Evolutionary conservation across 2,797 vertebrate genomes (phyloP).

Genomic region (Tachyglossus aculeatus): DNA sequence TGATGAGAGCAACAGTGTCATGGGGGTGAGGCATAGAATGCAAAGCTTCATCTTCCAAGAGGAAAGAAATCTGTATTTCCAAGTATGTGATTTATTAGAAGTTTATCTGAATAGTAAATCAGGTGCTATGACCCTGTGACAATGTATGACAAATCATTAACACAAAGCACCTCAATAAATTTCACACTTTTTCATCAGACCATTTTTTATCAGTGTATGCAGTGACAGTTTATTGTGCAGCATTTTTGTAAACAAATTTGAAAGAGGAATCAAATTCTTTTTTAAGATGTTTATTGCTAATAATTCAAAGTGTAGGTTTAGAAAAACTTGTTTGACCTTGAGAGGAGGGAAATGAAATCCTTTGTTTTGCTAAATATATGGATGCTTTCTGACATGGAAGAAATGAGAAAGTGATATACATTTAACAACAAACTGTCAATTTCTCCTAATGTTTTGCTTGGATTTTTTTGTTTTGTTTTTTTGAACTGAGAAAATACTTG

Average conservation of each 20-base stretch:
- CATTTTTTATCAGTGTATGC: not conserved
- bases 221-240: not conserved
- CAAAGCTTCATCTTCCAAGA: no score
- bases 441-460: not conserved
- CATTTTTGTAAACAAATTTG: not conserved
- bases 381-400: slow-evolving; percentile 29
- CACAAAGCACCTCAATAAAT: no score
- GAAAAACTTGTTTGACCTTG: slow-evolving; percentile 17
- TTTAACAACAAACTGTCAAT: slow-evolving; percentile 35
- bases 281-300: not conserved
- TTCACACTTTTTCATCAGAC: not conserved
- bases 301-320: slow-evolving; percentile 36
- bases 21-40: no score
- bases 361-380: slow-evolving; percentile 40
- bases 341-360: slow-evolving; percentile 12
- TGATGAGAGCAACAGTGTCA: no score
- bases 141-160: no score
- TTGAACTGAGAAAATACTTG: slow-evolving; percentile 3
- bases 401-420: slow-evolving; percentile 43
- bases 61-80: no score
- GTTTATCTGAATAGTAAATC: no score
- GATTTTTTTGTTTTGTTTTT: not conserved
- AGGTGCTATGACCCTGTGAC: no score
- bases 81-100: no score
- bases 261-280: not conserved